Conservation (phyloP, 2,888 invertebrate species). For the Barypeithes pellucidus region DNA sequence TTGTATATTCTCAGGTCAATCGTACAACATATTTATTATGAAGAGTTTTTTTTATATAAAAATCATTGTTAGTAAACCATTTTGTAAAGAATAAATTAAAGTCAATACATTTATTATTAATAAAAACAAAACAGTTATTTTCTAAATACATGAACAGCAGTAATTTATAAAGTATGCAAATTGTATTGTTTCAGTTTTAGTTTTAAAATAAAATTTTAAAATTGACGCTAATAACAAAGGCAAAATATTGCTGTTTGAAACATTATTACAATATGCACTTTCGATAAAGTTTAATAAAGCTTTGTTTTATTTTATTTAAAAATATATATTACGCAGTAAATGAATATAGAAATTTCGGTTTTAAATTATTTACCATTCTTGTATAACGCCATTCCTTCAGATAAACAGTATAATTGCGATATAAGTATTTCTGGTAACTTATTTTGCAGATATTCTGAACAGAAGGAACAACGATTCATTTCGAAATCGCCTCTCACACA, state of each 20-base stretch:
- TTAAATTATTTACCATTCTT: background rate
- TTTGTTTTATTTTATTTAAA: background rate
- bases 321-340: slow-evolving; percentile 12
- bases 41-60: no score
- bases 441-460: no score
- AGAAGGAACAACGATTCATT: no score
- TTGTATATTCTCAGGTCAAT: no score
- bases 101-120: background rate
- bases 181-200: background rate
- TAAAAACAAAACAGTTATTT: background rate
- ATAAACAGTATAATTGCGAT: no score
- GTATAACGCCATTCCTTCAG: no score
- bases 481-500: no score
- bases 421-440: no score
- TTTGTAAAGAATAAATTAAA: background rate
- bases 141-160: background rate
- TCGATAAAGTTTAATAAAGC: slow-evolving; percentile 15
- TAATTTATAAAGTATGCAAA: background rate
- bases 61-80: background rate
- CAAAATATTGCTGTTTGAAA: slow-evolving; percentile 11
- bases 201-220: slow-evolving; percentile 14
- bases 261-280: slow-evolving; percentile 15
- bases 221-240: slow-evolving; percentile 11
- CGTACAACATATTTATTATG: no score
- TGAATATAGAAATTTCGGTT: background rate